These are phyloP conservation scores for Rousettus leschenaultii DNA, from an alignment of 2,113 vertebrate genomes.

Conservation along the genomic window DNA sequence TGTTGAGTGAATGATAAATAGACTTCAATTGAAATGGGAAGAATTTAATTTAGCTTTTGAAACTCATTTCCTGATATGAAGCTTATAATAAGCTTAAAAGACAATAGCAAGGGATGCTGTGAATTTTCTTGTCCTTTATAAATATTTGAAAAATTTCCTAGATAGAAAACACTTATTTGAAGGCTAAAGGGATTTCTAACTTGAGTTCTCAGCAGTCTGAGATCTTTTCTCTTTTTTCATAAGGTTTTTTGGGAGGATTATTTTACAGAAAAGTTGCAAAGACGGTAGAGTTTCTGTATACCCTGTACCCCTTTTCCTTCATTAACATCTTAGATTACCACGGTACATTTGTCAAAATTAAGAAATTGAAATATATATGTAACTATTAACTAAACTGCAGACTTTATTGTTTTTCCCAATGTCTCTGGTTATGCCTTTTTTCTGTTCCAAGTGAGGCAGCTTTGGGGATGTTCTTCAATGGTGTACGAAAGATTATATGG, in stretches of 20 bases:
- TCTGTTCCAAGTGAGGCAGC: not conserved
- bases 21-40: conserved; percentile 42
- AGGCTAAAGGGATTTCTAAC: not conserved
- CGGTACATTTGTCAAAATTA: not conserved
- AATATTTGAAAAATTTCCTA: not conserved
- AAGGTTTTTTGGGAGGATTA: not conserved
- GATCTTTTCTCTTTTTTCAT: not conserved
- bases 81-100: not conserved
- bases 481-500: not conserved
- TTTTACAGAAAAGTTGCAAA: conserved; percentile 11
- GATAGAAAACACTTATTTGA: not conserved
- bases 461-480: not conserved
- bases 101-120: not conserved
- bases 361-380: not conserved
- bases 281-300: not conserved
- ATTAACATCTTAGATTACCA: not conserved
- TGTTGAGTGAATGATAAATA: conserved; percentile 55
- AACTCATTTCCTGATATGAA: conserved; percentile 49
- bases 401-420: not conserved
- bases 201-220: not conserved
- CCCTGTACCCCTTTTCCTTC: not conserved
- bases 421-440: not conserved
- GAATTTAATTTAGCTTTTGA: conserved; percentile 61
- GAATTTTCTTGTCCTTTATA: conserved; percentile 31
- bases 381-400: not conserved